These are phyloP conservation scores for Hyposoter didymator DNA, from an alignment of 2,888 invertebrate species.

Conservation along the genomic window DNA sequence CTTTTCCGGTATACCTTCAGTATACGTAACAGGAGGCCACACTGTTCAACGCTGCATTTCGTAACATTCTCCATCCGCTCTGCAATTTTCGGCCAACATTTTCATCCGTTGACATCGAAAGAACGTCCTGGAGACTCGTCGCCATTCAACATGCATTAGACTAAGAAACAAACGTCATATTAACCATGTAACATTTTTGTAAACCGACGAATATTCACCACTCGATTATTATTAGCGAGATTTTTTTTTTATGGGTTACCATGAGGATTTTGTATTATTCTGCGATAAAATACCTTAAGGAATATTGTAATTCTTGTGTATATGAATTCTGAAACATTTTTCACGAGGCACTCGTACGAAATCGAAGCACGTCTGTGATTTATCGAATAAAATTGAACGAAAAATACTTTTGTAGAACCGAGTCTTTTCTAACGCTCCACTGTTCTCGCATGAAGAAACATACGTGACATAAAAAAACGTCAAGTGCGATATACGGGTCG, in stretches of 20 bases:
- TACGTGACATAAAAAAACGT: slow-evolving; percentile 23
- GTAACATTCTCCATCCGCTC: slow-evolving; percentile 20
- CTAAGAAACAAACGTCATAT: background rate
- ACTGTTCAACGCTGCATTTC: slow-evolving; percentile 87
- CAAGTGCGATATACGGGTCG: slow-evolving; percentile 31
- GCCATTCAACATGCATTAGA: background rate
- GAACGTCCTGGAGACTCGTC: background rate
- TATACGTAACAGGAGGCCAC: slow-evolving; percentile 99
- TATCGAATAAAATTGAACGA: slow-evolving; percentile 42
- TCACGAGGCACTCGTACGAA: slow-evolving; percentile 1
- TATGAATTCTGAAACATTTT: slow-evolving; percentile 36
- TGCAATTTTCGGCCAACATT: slow-evolving; percentile 15
- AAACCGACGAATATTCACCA: background rate
- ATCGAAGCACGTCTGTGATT: slow-evolving; percentile 55
- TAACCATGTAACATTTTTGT: background rate
- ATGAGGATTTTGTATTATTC: background rate
- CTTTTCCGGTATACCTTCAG: slow-evolving; percentile 99
- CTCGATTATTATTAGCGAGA: background rate
- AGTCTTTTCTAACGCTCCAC: slow-evolving; percentile 29
- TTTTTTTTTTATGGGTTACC: background rate
- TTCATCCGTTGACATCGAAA: background rate
- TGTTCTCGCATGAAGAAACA: slow-evolving; percentile 18
- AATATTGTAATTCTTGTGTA: slow-evolving; percentile 25
- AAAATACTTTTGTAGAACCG: slow-evolving; percentile 21
- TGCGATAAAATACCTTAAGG: background rate